phyloP scores from a whole-genome alignment of 2,797 vertebrate species.

The Philypnodon macrostomus region DNA sequence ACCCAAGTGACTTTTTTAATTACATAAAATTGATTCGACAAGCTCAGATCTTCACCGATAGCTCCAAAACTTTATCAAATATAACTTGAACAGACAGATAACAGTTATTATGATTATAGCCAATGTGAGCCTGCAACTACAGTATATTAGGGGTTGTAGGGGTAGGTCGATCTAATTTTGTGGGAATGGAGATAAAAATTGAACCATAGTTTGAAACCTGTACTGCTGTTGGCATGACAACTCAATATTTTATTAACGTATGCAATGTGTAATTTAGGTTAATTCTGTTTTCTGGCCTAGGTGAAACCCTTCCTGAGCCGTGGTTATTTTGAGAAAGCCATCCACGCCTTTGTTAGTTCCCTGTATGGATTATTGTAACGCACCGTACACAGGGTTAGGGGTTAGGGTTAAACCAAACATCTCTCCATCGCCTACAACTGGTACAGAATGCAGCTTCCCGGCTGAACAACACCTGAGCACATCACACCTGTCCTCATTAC shows the following conservation, averaged over 20 bases:
- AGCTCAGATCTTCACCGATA: constrained; percentile 49
- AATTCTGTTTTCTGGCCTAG: too few species aligned
- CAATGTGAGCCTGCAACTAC: constrained; percentile 8
- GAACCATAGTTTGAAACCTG: background rate
- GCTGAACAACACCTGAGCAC: too few species aligned
- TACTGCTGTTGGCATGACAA: constrained; percentile 8
- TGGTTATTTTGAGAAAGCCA: too few species aligned
- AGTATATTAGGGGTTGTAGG: constrained; percentile 14
- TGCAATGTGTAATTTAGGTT: too few species aligned
- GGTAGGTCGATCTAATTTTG: constrained; percentile 19
- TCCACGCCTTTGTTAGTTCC: too few species aligned
- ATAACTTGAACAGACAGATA: constrained; percentile 44
- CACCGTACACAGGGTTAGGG: too few species aligned
- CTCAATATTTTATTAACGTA: background rate
- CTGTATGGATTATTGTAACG: too few species aligned
- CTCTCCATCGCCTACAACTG: too few species aligned
- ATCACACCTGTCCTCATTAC: too few species aligned
- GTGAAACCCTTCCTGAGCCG: too few species aligned
- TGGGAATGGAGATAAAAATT: constrained; percentile 12
- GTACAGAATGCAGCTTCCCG: too few species aligned
- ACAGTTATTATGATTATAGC: constrained; percentile 8
- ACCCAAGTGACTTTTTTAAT: constrained; percentile 65
- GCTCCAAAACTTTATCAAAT: constrained; percentile 42
- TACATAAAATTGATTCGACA: constrained; percentile 59
- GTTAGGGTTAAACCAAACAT: too few species aligned